A percentile compares a stretch with the other conserved stretches of the same genome.
Conservation (phyloP, 2,888 invertebrate species). For the Ichneumon xanthorius region DNA sequence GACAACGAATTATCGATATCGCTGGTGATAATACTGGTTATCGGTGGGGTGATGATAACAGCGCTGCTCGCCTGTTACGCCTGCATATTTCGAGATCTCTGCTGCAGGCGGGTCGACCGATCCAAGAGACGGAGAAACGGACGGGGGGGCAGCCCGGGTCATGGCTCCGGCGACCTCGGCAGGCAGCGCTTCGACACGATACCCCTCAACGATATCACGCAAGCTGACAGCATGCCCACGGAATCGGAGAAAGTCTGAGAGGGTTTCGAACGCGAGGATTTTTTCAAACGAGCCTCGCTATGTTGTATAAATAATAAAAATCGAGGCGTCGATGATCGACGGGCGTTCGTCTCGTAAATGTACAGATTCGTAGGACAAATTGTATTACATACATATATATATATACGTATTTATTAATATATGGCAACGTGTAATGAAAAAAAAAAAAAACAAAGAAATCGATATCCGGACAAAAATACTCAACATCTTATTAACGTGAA, state of each 20-base stretch:
- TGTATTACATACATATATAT: slow-evolving; percentile 58
- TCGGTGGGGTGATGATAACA: slow-evolving; percentile 87
- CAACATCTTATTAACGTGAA: slow-evolving; percentile 65
- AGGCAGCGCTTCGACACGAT: slow-evolving; percentile 85
- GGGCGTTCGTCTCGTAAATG: slow-evolving; percentile 1
- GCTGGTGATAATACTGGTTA: slow-evolving; percentile 87
- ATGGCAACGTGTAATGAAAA: slow-evolving; percentile 75
- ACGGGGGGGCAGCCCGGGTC: slow-evolving; percentile 80
- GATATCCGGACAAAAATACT: slow-evolving; percentile 73
- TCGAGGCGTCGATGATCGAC: not conserved
- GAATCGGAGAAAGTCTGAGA: slow-evolving; percentile 83
- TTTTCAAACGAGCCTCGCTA: not conserved
- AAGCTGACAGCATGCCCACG: slow-evolving; percentile 87
- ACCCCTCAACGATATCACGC: slow-evolving; percentile 88
- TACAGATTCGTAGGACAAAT: slow-evolving; percentile 26
- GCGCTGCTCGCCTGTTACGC: slow-evolving; percentile 89
- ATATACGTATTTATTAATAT: slow-evolving; percentile 71
- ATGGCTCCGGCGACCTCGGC: slow-evolving; percentile 77
- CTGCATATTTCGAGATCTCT: slow-evolving; percentile 88
- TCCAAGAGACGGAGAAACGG: slow-evolving; percentile 84
- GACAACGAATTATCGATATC: slow-evolving; percentile 87
- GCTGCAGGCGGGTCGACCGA: slow-evolving; percentile 85
- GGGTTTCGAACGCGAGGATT: not conserved
- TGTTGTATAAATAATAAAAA: slow-evolving; percentile 17
- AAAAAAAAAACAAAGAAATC: slow-evolving; percentile 69